A percentile compares a stretch with the other conserved stretches of the same genome.
These are phyloP conservation scores for Eubasilissa regina DNA, from an alignment of 1,140 invertebrate species.

Conservation along the genomic window DNA sequence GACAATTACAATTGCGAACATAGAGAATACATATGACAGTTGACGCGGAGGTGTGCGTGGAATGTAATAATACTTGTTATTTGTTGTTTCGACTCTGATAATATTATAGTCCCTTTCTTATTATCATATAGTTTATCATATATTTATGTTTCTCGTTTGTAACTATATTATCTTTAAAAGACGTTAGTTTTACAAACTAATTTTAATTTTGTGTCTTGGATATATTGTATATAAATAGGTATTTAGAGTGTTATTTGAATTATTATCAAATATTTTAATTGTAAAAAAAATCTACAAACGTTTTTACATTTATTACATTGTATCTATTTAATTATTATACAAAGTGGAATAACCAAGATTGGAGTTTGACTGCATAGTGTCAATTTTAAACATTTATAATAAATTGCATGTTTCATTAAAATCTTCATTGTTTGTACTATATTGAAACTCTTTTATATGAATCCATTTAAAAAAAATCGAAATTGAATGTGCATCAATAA, in stretches of 20 bases:
- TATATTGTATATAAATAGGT: constrained; percentile 50
- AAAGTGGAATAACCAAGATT: constrained; percentile 47
- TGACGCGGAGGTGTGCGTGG: too few relatives aligned
- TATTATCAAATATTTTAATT: constrained; percentile 49
- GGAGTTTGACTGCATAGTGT: constrained; percentile 58
- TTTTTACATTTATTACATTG: constrained; percentile 52
- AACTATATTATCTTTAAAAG: constrained; percentile 47
- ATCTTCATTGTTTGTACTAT: constrained; percentile 54
- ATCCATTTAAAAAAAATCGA: constrained; percentile 51
- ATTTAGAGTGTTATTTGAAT: constrained; percentile 48
- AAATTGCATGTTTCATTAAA: constrained; percentile 56
- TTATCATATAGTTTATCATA: constrained; percentile 26
- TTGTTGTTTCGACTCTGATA: not conserved
- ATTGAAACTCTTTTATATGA: constrained; percentile 57
- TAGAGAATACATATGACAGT: too few relatives aligned
- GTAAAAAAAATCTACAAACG: constrained; percentile 53
- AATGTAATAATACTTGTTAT: not conserved
- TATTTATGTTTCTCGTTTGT: constrained; percentile 33
- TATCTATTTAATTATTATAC: constrained; percentile 48
- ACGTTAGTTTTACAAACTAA: constrained; percentile 34
- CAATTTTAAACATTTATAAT: constrained; percentile 56
- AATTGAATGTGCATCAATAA: constrained; percentile 56
- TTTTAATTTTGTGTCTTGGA: constrained; percentile 41
- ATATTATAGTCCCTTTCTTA: constrained; percentile 21
- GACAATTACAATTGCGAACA: too few relatives aligned